Evolutionary conservation across 1,140 invertebrate species (phyloP).

Genomic region (Zaprionus camerounensis): DNA sequence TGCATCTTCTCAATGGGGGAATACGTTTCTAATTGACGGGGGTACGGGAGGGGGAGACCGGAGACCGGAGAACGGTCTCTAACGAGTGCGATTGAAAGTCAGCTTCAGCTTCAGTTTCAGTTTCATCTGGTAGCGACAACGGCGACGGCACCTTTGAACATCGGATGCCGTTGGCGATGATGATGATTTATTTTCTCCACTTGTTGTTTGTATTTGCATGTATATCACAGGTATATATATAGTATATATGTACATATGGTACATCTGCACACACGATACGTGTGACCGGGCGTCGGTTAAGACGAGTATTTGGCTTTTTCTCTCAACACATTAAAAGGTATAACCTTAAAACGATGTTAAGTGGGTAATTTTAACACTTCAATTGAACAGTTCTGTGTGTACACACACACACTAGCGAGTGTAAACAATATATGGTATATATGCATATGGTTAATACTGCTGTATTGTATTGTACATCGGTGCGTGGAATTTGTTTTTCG

Average conservation of each 20-base stretch:
- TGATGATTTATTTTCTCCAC: slow-evolving; percentile 5
- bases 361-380: slow-evolving; percentile 80
- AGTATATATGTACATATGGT: slow-evolving; percentile 10
- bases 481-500: slow-evolving; percentile 68
- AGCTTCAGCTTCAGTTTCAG: not conserved
- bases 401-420: slow-evolving; percentile 8
- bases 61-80: not conserved
- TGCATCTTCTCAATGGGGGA: slow-evolving; percentile 28
- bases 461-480: slow-evolving; percentile 30
- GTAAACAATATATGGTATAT: slow-evolving; percentile 25
- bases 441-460: slow-evolving; percentile 17
- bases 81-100: not conserved
- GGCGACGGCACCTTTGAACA: slow-evolving; percentile 10
- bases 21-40: not conserved
- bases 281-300: slow-evolving; percentile 8
- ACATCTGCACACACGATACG: slow-evolving; percentile 10
- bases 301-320: slow-evolving; percentile 26
- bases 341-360: slow-evolving; percentile 79
- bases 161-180: not conserved
- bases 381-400: slow-evolving; percentile 74
- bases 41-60: not conserved
- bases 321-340: slow-evolving; percentile 68
- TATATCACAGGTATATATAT: slow-evolving; percentile 22
- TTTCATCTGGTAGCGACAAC: not conserved
- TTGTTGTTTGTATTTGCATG: slow-evolving; percentile 6